phyloP scores from a whole-genome alignment of 2,888 invertebrate genomes.

The Drosophila rubida region DNA sequence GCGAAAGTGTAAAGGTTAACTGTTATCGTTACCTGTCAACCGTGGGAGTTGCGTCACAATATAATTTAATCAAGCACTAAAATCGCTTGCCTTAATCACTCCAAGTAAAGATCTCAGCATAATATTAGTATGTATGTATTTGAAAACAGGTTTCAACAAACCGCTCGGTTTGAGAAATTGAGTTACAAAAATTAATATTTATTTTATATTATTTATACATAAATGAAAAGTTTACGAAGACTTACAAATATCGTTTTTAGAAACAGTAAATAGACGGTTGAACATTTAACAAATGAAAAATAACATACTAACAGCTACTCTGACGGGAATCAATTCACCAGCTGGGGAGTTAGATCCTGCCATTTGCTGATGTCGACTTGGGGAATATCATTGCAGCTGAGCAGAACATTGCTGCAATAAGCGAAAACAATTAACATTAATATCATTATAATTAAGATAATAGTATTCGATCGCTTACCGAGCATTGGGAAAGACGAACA shows the following conservation, averaged over 20 bases:
- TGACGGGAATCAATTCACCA: conserved; percentile 25
- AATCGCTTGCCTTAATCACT: neutral
- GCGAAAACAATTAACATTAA: neutral
- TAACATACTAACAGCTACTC: neutral
- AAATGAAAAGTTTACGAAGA: neutral
- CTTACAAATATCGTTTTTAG: neutral
- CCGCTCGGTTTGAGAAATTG: neutral
- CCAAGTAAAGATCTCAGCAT: neutral
- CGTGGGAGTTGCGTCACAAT: conserved; percentile 31
- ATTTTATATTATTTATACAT: conserved; percentile 9
- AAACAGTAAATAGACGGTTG: neutral
- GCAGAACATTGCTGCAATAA: conserved; percentile 65
- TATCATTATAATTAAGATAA: no score
- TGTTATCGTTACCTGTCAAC: conserved; percentile 10
- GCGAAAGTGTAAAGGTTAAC: conserved; percentile 48
- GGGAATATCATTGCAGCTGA: conserved; percentile 67
- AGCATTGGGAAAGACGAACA: conserved; percentile 70
- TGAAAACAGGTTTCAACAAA: neutral
- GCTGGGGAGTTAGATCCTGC: conserved; percentile 67
- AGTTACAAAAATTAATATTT: neutral
- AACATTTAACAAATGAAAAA: conserved; percentile 1
- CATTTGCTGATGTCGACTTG: conserved; percentile 75
- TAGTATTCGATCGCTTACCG: conserved; percentile 52
- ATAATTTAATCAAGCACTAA: neutral
- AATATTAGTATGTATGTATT: neutral